Evolutionary conservation across 2,888 invertebrate species (phyloP).

Genomic region (Ophioninae sp.): DNA sequence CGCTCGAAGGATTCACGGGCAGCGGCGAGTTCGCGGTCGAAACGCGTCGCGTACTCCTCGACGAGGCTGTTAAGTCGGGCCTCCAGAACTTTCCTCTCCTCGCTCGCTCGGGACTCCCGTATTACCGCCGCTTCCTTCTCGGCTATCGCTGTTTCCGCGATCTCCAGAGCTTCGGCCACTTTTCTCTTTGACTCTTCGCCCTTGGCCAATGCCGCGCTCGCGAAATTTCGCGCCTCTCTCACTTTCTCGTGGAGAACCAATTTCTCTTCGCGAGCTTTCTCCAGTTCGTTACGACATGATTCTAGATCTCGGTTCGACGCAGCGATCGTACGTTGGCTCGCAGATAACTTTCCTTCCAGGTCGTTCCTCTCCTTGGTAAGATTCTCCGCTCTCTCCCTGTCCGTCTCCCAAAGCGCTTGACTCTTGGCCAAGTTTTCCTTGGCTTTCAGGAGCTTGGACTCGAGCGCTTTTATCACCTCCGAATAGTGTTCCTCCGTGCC

Average conservation of each 20-base stretch:
- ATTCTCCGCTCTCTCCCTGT: slow-evolving; percentile 82
- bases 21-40: slow-evolving; percentile 84
- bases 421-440: slow-evolving; percentile 80
- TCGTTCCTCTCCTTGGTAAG: slow-evolving; percentile 82
- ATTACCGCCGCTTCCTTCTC: slow-evolving; percentile 83
- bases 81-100: slow-evolving; percentile 73
- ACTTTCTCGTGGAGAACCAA: slow-evolving; percentile 80
- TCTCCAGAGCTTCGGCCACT: slow-evolving; percentile 83
- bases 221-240: slow-evolving; percentile 77
- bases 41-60: slow-evolving; percentile 71
- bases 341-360: slow-evolving; percentile 73
- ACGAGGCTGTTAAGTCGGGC: slow-evolving; percentile 67
- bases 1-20: slow-evolving; percentile 84
- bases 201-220: slow-evolving; percentile 80
- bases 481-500: slow-evolving; percentile 81
- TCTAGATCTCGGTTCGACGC: slow-evolving; percentile 68
- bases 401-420: slow-evolving; percentile 75
- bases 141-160: slow-evolving; percentile 83
- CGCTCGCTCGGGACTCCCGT: slow-evolving; percentile 79
- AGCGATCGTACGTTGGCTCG: slow-evolving; percentile 44
- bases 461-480: slow-evolving; percentile 83
- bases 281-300: slow-evolving; percentile 73
- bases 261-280: slow-evolving; percentile 68
- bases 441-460: slow-evolving; percentile 83
- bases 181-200: slow-evolving; percentile 82